Percentiles rank a stretch among this genome's conserved stretches.
phyloP scores from a whole-genome alignment of 2,113 vertebrate species.

The Herpetotheres cachinnans region DNA sequence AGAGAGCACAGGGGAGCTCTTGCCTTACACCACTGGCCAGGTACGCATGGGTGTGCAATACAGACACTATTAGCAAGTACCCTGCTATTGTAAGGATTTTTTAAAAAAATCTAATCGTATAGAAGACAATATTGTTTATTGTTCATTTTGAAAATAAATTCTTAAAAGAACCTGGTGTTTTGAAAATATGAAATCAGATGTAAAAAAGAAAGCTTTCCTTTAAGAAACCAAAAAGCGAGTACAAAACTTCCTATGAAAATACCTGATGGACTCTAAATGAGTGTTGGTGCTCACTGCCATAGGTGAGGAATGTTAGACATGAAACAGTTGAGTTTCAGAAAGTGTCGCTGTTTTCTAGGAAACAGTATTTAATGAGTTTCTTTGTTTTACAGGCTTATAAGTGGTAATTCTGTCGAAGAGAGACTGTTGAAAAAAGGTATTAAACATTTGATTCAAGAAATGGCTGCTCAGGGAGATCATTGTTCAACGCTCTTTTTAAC shows the following conservation, averaged over 20 bases:
- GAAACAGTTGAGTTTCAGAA: background rate
- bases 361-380: background rate
- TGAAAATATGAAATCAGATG: background rate
- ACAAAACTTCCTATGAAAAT: background rate
- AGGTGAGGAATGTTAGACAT: background rate
- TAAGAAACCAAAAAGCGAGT: background rate
- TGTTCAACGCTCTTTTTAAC: conserved; percentile 86
- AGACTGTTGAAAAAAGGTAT: conserved; percentile 87
- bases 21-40: background rate
- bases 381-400: conserved; percentile 76
- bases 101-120: background rate
- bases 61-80: background rate
- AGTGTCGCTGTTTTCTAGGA: background rate
- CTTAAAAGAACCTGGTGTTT: background rate
- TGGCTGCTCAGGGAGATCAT: conserved; percentile 84
- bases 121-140: background rate
- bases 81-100: background rate
- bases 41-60: background rate
- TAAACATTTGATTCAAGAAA: conserved; percentile 85
- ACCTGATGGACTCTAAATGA: background rate
- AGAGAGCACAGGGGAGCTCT: background rate
- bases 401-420: conserved; percentile 89
- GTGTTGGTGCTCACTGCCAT: background rate
- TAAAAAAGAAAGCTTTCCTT: background rate
- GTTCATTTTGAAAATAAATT: background rate